Evolutionary conservation across 1,140 invertebrate genomes (phyloP).

Genomic region (Drosophila ficusphila): DNA sequence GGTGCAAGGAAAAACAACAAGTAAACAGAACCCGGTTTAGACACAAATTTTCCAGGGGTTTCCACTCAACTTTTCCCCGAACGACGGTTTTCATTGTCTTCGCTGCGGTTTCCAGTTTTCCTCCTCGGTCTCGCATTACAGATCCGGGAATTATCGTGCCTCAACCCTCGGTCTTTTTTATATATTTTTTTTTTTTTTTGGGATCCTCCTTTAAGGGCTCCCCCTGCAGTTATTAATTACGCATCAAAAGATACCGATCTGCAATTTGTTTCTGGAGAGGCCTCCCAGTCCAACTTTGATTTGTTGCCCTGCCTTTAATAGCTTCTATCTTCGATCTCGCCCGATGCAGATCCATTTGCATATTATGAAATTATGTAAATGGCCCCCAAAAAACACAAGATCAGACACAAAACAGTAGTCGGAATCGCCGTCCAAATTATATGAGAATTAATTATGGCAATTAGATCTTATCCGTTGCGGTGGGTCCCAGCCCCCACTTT

Average conservation of each 20-base stretch:
- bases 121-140: constrained; percentile 53
- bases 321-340: constrained; percentile 64
- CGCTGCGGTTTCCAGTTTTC: constrained; percentile 70
- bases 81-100: constrained; percentile 28
- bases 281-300: constrained; percentile 31
- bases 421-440: constrained; percentile 25
- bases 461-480: constrained; percentile 53
- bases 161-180: neutral
- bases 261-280: constrained; percentile 51
- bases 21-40: constrained; percentile 11
- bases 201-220: constrained; percentile 19
- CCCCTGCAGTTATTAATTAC: constrained; percentile 75
- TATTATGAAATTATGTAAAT: constrained; percentile 78
- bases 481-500: constrained; percentile 7
- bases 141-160: constrained; percentile 25
- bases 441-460: constrained; percentile 63
- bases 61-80: constrained; percentile 62
- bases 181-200: constrained; percentile 9
- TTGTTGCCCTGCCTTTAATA: constrained; percentile 59
- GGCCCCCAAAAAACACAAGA: neutral
- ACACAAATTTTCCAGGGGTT: constrained; percentile 58
- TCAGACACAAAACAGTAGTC: constrained; percentile 22
- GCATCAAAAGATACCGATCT: constrained; percentile 78
- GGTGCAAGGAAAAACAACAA: constrained; percentile 39
- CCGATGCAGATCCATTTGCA: constrained; percentile 40